Conservation (phyloP, 2,797 vertebrate genomes). For the Petrocephalus schoutedeni region DNA sequence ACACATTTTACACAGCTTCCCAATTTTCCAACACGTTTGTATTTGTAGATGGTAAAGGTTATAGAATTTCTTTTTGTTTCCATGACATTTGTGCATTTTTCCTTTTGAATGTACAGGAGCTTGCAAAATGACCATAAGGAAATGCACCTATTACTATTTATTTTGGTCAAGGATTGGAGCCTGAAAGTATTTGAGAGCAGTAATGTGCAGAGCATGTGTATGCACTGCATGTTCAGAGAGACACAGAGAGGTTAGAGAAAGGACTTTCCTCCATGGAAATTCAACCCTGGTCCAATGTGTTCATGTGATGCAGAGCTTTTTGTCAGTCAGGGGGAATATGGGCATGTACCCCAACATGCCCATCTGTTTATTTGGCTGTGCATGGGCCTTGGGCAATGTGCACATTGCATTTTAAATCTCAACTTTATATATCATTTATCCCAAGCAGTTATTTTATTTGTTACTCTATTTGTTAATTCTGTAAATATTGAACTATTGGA, state of each 20-base stretch:
- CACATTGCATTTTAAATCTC: background rate
- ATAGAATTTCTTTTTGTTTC: background rate
- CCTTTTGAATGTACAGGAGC: background rate
- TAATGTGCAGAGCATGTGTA: background rate
- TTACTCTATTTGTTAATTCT: too few species aligned
- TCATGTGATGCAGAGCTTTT: background rate
- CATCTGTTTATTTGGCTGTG: conserved; percentile 1
- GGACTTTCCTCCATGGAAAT: background rate
- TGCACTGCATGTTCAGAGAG: background rate
- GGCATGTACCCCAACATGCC: background rate
- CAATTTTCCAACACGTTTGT: too few species aligned
- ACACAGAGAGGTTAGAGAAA: background rate
- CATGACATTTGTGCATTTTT: background rate
- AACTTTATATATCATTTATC: background rate
- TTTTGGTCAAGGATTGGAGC: background rate
- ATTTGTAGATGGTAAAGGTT: background rate
- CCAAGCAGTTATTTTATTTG: too few species aligned
- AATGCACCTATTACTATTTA: background rate
- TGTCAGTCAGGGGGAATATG: background rate
- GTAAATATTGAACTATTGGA: too few species aligned
- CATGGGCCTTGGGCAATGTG: background rate
- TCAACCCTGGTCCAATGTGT: background rate
- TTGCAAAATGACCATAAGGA: background rate
- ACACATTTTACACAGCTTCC: too few species aligned
- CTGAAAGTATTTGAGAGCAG: background rate